Evolutionary conservation across 2,888 invertebrate species (phyloP).

Genomic region (Serrognathus titanus): DNA sequence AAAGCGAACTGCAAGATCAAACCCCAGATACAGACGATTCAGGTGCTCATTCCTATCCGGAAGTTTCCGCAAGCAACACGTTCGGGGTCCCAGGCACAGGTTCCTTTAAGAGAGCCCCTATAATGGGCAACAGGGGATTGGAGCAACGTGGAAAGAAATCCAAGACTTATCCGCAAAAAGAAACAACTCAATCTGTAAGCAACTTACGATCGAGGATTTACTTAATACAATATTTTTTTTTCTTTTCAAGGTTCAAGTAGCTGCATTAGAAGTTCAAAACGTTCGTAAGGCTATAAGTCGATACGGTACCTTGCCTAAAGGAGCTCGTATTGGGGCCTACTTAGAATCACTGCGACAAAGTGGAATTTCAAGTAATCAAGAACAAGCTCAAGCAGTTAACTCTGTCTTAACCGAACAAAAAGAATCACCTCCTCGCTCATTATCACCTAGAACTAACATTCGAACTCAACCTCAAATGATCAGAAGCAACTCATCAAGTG

Average conservation of each 20-base stretch:
- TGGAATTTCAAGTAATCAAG: constrained; percentile 51
- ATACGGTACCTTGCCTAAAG: constrained; percentile 96
- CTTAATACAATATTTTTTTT: background rate
- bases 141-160: constrained; percentile 64
- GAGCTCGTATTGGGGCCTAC: constrained; percentile 93
- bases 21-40: constrained; percentile 75
- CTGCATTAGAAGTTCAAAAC: constrained; percentile 92
- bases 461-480: constrained; percentile 80
- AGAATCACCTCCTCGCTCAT: constrained; percentile 48
- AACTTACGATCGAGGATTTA: background rate
- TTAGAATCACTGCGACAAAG: constrained; percentile 88
- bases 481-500: constrained; percentile 83
- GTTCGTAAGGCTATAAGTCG: constrained; percentile 91
- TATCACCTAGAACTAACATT: constrained; percentile 64
- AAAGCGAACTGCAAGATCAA: constrained; percentile 67
- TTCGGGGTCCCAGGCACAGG: constrained; percentile 47
- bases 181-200: constrained; percentile 37
- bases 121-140: constrained; percentile 59
- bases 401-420: constrained; percentile 39
- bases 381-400: constrained; percentile 29
- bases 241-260: constrained; percentile 68
- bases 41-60: constrained; percentile 53
- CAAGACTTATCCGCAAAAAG: constrained; percentile 57
- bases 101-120: constrained; percentile 58
- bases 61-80: constrained; percentile 50